A percentile compares a stretch with the other conserved stretches of the same genome.
phyloP scores from a whole-genome alignment of 2,888 invertebrate genomes.

The Dasypogon diadema region DNA sequence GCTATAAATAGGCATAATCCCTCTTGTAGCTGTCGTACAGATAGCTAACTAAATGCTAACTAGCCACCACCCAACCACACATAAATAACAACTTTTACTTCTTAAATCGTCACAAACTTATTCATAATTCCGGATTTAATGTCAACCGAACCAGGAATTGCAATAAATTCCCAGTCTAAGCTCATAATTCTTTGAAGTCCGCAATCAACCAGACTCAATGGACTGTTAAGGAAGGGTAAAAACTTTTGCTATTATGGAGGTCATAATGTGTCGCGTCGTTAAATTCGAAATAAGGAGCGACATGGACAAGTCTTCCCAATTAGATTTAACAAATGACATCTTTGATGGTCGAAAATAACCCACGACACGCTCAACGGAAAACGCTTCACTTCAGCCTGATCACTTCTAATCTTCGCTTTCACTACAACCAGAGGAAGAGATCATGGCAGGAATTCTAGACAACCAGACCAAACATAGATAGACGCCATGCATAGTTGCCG shows the following conservation, averaged over 20 bases:
- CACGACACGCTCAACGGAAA: not conserved
- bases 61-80: too few relatives aligned
- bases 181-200: not conserved
- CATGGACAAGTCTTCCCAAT: not conserved
- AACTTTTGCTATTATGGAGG: not conserved
- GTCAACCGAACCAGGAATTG: not conserved
- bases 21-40: too few relatives aligned
- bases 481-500: not conserved
- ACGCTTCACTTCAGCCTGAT: not conserved
- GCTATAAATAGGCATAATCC: too few relatives aligned
- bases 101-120: not conserved
- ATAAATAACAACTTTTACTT: too few relatives aligned
- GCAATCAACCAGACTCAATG: not conserved
- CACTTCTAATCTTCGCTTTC: not conserved
- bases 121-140: not conserved
- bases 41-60: too few relatives aligned
- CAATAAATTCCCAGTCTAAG: not conserved
- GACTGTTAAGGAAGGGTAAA: not conserved
- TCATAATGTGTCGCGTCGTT: not conserved
- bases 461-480: not conserved
- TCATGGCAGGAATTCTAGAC: not conserved
- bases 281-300: not conserved
- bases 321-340: slow-evolving; percentile 1
- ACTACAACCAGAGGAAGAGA: not conserved
- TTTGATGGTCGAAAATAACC: not conserved